Percentiles rank a stretch among this genome's conserved stretches.
phyloP scores from a whole-genome alignment of 2,797 vertebrate genomes.

The Siniperca scherzeri region DNA sequence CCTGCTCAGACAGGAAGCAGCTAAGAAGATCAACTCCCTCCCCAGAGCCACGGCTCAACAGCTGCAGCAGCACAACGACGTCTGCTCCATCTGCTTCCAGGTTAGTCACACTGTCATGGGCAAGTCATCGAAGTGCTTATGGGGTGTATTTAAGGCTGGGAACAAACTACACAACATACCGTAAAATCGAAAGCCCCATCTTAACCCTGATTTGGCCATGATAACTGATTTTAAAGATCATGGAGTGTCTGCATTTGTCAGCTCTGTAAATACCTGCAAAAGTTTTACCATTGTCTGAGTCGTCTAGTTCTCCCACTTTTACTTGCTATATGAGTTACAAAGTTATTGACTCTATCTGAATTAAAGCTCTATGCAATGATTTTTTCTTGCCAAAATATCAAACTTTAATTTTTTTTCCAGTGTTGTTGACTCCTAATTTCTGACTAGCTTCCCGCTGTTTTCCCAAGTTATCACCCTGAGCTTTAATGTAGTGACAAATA shows the following conservation, averaged over 20 bases:
- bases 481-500: neutral
- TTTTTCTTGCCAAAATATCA: neutral
- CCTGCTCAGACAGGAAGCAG: constrained; percentile 88
- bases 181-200: neutral
- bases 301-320: neutral
- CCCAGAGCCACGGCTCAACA: constrained; percentile 85
- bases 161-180: neutral
- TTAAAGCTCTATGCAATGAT: neutral
- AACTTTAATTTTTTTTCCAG: neutral
- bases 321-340: neutral
- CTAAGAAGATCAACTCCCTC: constrained; percentile 89
- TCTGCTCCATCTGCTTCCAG: constrained; percentile 94
- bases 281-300: neutral
- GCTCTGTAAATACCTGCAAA: no score
- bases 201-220: neutral
- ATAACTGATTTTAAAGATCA: neutral
- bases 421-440: neutral
- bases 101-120: constrained; percentile 66
- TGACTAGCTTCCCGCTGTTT: no score
- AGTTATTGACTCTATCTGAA: neutral
- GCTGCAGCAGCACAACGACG: constrained; percentile 86
- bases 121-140: neutral
- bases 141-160: neutral
- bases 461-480: no score
- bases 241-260: neutral